A percentile compares a stretch with the other conserved stretches of the same genome.
These are phyloP conservation scores for Lampris megalopsis DNA, from an alignment of 2,113 vertebrate species.

Conservation along the genomic window DNA sequence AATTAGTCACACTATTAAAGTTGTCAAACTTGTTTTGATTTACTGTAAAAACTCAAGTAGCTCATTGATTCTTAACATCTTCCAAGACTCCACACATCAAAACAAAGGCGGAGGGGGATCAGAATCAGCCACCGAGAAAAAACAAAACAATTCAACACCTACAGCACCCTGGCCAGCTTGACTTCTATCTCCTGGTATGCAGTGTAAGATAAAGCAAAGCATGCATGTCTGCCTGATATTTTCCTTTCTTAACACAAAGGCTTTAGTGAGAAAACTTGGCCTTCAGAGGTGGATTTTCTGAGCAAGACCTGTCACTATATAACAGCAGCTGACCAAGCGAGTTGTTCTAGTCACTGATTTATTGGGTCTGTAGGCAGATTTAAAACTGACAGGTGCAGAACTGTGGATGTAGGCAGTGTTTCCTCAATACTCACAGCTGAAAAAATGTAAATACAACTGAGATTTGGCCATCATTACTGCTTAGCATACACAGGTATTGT, in stretches of 20 bases:
- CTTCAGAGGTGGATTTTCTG: too few relatives aligned
- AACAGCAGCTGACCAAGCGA: too few relatives aligned
- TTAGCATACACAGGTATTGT: too few relatives aligned
- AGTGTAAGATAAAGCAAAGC: slow-evolving; percentile 53
- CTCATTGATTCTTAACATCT: not conserved
- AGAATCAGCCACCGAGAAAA: not conserved
- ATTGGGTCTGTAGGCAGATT: too few relatives aligned
- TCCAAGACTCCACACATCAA: not conserved
- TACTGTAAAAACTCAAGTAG: not conserved
- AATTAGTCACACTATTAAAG: not conserved
- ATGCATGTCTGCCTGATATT: slow-evolving; percentile 45
- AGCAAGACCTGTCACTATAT: too few relatives aligned
- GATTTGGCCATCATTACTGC: too few relatives aligned
- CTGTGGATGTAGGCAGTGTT: too few relatives aligned
- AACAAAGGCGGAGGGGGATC: not conserved
- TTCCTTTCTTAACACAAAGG: slow-evolving; percentile 46
- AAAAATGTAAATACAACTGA: too few relatives aligned
- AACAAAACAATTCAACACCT: not conserved
- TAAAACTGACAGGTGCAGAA: too few relatives aligned
- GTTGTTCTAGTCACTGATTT: too few relatives aligned
- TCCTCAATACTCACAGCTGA: too few relatives aligned
- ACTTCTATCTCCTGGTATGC: slow-evolving; percentile 59
- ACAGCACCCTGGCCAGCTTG: slow-evolving; percentile 49
- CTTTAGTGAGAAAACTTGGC: slow-evolving; percentile 33
- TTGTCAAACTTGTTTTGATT: not conserved